Base-by-base conservation (phyloP, 1,140 invertebrate species). In the Leptonema lineaticorne region DNA sequence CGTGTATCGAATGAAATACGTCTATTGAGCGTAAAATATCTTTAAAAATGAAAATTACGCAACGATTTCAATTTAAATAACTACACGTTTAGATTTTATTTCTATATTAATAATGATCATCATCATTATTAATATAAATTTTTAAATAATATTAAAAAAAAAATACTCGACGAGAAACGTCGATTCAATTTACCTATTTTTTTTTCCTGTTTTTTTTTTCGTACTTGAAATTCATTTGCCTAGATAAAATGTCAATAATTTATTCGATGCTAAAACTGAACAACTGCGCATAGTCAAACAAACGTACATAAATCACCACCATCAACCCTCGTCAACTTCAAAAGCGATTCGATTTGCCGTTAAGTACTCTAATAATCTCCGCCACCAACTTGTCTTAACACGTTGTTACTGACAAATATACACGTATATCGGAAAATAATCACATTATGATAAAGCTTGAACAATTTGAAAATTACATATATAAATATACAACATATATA, bases 301-400 rank as follows among this genome's bases (percentile, higher is more conserved):
- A 41, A 41, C 37, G 37, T 41, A 41, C 37, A 53, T 53, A 53
- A 53, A 53, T 53, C 50, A 53, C 50, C 50, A 26, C 20, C 8
- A 18, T 26, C 50, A 24, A 53, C 50, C 50, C 50, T 53, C 50
- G 50, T 53, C 50, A 53, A 53, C 50, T 53, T 53, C 50, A 24
- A 53, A 26, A 26, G 20, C 50, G 50, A 24, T 53, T 53, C 50
- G 50, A 53, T 53, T 53, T 11, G 11, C 37, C 37, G 37, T 41
- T 53, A 53, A 53, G 50, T 53, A 24, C 50, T 26, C 50, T 53
- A 53, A 53, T 53, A 53, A 53, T 53, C 22, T 53, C 8, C 22
- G 27, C 50, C 22, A 14, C 50, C 27, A 7, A 18, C 20, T 22
- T 5, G 50, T 26, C 3, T 14, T n/a, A 16, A 45, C 37, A 16